Percentiles rank a stretch among this genome's conserved stretches.
Conservation (phyloP, 2,113 vertebrate genomes). For the Ifrita kowaldi region DNA sequence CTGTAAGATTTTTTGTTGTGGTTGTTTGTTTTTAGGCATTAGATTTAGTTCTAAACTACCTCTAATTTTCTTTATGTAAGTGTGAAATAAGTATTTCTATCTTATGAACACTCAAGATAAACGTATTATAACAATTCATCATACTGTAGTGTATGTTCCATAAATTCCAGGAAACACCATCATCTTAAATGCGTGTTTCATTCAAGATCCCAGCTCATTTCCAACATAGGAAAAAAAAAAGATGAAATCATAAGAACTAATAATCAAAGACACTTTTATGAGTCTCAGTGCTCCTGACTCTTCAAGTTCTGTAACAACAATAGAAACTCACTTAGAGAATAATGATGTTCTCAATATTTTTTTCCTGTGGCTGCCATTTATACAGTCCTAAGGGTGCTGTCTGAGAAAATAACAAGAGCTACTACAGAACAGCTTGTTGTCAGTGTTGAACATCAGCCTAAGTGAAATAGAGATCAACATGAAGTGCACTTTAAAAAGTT, state of each 20-base stretch:
- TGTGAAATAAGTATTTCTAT: background rate
- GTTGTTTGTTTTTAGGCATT: background rate
- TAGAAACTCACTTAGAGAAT: conserved; percentile 22
- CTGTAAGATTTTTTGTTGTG: background rate
- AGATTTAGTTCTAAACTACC: background rate
- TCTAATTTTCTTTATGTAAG: background rate
- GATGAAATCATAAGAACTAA: conserved; percentile 23
- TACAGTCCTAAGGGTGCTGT: conserved; percentile 30
- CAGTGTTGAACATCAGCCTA: background rate
- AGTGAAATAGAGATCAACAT: conserved; percentile 35
- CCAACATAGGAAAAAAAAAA: background rate
- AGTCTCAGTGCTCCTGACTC: background rate
- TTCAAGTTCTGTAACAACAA: conserved; percentile 31
- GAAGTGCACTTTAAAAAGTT: conserved; percentile 16
- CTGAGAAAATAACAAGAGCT: conserved; percentile 39
- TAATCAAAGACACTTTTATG: conserved; percentile 47
- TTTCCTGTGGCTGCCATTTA: background rate
- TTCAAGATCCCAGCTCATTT: background rate
- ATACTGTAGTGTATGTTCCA: background rate
- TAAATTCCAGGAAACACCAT: background rate
- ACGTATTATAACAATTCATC: background rate
- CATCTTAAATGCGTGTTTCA: background rate
- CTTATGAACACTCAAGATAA: background rate
- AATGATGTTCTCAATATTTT: conserved; percentile 17
- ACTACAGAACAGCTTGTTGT: conserved; percentile 19